Evolutionary conservation across 2,888 invertebrate species (phyloP), one percentile per base, ranked within the genome.

Genomic region (Cheilosia grossa): DNA sequence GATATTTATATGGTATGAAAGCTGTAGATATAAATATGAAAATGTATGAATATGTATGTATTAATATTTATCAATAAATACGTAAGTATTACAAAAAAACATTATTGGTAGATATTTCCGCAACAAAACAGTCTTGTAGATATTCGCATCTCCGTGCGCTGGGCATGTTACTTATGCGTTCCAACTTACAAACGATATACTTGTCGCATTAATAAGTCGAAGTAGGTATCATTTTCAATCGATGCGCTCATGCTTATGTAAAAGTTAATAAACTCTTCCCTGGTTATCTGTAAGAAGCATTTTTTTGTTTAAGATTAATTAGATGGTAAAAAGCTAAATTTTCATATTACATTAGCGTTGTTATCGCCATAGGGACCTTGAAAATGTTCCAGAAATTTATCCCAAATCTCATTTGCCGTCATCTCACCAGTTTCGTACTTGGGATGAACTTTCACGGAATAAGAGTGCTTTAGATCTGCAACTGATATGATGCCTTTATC

Each of bases 211-310:
- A 98, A 97, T 86, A 98, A 93, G 92, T 98, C 98, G 91, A 99
- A 99, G 91, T 97, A 99, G 70, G 96, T 95, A 91, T 99, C 98
- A 87, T 96, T 96, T 91, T 99, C 98, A 88, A 98, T 97, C 0
- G 98, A 98, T 49, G 98, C 98, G 91, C 98, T 98, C 88, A 99
- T 96, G 19, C 96, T 97, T 74, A 96, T 94, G 93, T 99, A 99
- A 92, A 98, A 99, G 92, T 98, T 97, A 90, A 96, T 92, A 89
- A 98, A 99, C 92, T 99, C 99, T 88, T 98, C 98, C 88, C 95
- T 94, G 0, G 98, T 97, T 19, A 98, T 97, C 98, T 98, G 93
- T 64, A 74, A 56, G 9, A 10, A 30, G 44, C 40, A 53, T 7
- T 13, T 6, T 15, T 53, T 15, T 4, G 4, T 19, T 27, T 49